Percentiles rank a stretch among this genome's conserved stretches.
Evolutionary conservation across 30 jellyfish, hydroid and myxozoan species (phyloP).

Genomic region (Catostylus mosaicus): DNA sequence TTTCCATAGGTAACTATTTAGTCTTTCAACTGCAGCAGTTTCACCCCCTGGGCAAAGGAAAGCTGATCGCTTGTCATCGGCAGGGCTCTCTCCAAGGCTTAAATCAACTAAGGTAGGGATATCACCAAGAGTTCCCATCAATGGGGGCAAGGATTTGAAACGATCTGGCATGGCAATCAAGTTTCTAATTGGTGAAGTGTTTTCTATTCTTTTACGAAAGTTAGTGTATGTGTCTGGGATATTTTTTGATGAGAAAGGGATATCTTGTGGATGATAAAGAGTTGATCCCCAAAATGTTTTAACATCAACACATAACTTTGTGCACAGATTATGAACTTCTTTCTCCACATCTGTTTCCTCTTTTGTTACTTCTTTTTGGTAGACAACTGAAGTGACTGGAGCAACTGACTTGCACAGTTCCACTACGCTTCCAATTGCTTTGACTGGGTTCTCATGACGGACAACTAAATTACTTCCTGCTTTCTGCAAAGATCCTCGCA

Average conservation of each 20-base stretch:
- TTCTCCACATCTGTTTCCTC: slow-evolving; percentile 68
- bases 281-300: slow-evolving; percentile 76
- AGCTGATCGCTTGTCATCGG: slow-evolving; percentile 53
- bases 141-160: slow-evolving; percentile 58
- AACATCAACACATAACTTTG: slow-evolving; percentile 11
- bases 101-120: slow-evolving; percentile 43
- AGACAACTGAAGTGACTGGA: slow-evolving; percentile 63
- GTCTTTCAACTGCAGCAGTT: slow-evolving; percentile 33
- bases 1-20: slow-evolving; percentile 60
- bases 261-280: slow-evolving; percentile 50
- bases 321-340: slow-evolving; percentile 4
- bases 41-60: slow-evolving; percentile 66
- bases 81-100: not conserved
- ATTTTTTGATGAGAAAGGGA: slow-evolving; percentile 31
- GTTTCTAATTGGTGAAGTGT: slow-evolving; percentile 17
- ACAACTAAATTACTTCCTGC: slow-evolving; percentile 56
- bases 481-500: slow-evolving; percentile 31
- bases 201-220: slow-evolving; percentile 66
- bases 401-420: slow-evolving; percentile 54
- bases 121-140: slow-evolving; percentile 47
- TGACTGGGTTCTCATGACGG: slow-evolving; percentile 41
- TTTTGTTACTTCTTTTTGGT: slow-evolving; percentile 63
- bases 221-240: slow-evolving; percentile 69
- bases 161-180: slow-evolving; percentile 38
- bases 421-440: slow-evolving; percentile 32